phyloP scores from a whole-genome alignment of 1,140 invertebrate genomes.

The Medauroidea extradentata region DNA sequence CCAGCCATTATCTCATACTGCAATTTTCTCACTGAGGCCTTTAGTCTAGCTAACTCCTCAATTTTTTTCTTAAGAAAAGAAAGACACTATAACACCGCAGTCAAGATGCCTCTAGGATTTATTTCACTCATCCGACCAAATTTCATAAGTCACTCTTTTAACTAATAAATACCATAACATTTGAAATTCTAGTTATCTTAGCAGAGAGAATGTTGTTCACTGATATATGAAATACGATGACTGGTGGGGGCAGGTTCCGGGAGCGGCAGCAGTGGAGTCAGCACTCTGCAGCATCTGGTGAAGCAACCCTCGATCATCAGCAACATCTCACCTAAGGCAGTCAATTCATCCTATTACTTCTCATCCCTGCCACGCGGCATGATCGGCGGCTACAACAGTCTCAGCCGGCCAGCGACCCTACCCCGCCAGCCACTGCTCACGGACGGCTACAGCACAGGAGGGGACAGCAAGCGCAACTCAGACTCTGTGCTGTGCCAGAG shows the following conservation, averaged over 20 bases:
- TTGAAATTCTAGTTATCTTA: no score
- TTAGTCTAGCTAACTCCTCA: no score
- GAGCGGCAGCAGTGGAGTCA: conserved; percentile 44
- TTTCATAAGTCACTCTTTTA: no score
- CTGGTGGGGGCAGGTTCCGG: conserved; percentile 34
- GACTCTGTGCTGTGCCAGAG: conserved; percentile 50
- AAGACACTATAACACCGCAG: no score
- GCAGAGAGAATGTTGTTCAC: no score
- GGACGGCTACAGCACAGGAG: conserved; percentile 31
- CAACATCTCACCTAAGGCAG: conserved; percentile 31
- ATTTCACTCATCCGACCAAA: no score
- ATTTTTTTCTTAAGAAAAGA: no score
- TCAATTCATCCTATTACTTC: conserved; percentile 32
- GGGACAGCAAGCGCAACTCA: conserved; percentile 47
- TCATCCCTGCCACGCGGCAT: conserved; percentile 46
- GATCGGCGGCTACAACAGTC: conserved; percentile 38
- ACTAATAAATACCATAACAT: no score
- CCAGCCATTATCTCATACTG: no score
- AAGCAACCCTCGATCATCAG: conserved; percentile 27
- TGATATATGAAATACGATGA: no score
- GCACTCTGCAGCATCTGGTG: conserved; percentile 30
- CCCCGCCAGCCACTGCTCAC: conserved; percentile 42
- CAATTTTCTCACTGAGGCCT: no score
- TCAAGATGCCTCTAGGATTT: no score
- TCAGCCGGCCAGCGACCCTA: conserved; percentile 44